Evolutionary conservation across 2,888 invertebrate genomes (phyloP).

Genomic region (Cantharis nigra): DNA sequence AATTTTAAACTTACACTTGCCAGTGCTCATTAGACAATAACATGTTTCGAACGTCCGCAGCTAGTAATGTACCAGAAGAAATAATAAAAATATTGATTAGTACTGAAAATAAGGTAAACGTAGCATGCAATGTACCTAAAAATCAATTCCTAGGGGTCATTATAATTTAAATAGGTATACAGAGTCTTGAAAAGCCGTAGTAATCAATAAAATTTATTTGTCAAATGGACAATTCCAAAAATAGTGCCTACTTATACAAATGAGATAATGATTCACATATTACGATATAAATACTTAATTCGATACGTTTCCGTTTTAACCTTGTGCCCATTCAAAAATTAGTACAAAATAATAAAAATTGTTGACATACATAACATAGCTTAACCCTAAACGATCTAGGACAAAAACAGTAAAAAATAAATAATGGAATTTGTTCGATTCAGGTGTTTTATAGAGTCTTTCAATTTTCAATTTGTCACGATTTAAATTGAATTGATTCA

Average conservation of each 20-base stretch:
- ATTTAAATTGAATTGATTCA: background rate
- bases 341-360: background rate
- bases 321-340: background rate
- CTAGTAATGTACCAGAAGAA: conserved; percentile 21
- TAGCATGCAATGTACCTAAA: conserved; percentile 40
- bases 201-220: conserved; percentile 21
- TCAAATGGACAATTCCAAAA: conserved; percentile 15
- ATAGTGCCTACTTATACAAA: conserved; percentile 6
- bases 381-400: background rate
- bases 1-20: background rate
- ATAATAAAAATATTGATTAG: conserved; percentile 48
- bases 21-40: background rate
- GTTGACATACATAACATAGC: background rate
- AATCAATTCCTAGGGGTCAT: conserved; percentile 31
- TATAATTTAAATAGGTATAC: conserved; percentile 13
- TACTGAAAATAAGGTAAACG: conserved; percentile 41
- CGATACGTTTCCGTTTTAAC: background rate
- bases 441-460: background rate
- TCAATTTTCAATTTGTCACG: background rate
- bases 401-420: background rate
- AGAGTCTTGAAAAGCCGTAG: conserved; percentile 15
- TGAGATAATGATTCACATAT: background rate
- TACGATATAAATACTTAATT: background rate
- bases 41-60: background rate
- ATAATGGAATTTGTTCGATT: background rate